Conservation (phyloP, 1,140 invertebrate species). For the Caerostris extrusa region DNA sequence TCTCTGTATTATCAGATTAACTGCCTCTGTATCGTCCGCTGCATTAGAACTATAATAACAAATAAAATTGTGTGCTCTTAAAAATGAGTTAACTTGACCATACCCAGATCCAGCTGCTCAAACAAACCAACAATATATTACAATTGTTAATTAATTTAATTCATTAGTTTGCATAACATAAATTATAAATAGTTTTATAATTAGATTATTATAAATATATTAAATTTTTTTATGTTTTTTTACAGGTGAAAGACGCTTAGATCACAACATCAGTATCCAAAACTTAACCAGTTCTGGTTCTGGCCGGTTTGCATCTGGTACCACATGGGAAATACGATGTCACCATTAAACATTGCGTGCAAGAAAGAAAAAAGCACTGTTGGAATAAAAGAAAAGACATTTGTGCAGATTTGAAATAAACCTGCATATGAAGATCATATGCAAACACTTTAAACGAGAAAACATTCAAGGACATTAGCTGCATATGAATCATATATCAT, state of each 20-base stretch:
- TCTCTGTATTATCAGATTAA: no score
- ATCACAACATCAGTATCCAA: slow-evolving; percentile 52
- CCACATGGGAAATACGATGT: slow-evolving; percentile 72
- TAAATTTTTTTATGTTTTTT: background rate
- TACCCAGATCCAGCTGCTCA: no score
- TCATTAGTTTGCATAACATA: no score
- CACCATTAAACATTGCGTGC: slow-evolving; percentile 35
- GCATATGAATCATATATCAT: background rate
- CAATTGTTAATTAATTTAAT: no score
- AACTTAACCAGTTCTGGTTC: slow-evolving; percentile 36
- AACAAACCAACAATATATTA: no score
- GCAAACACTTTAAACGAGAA: background rate
- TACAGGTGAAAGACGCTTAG: slow-evolving; percentile 65
- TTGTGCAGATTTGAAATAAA: background rate
- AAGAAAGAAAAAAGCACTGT: background rate
- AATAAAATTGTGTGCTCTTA: no score
- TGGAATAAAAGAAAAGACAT: background rate
- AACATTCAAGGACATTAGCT: no score
- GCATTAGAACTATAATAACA: no score
- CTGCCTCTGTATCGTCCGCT: no score
- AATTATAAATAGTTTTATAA: no score
- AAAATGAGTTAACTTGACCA: no score
- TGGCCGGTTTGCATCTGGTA: slow-evolving; percentile 62
- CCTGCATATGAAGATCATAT: background rate
- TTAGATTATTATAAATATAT: background rate